phyloP scores from a whole-genome alignment of 2,888 invertebrate genomes.

The Euproctis similis region DNA sequence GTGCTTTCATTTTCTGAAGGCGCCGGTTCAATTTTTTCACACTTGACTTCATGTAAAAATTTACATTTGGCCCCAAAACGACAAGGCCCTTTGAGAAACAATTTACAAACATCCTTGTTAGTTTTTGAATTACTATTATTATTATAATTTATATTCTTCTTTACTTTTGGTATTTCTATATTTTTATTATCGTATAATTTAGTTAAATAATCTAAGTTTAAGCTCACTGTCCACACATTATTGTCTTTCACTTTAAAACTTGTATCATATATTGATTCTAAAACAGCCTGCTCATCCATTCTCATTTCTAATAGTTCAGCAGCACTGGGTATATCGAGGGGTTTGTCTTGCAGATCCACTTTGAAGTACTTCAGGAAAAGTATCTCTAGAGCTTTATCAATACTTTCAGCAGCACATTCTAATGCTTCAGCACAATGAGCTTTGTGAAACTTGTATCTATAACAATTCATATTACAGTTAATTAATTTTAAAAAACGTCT shows the following conservation, averaged over 20 bases:
- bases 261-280: conserved; percentile 86
- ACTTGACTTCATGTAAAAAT: conserved; percentile 79
- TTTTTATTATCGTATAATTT: conserved; percentile 72
- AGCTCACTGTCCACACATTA: conserved; percentile 82
- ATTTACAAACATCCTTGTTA: conserved; percentile 78
- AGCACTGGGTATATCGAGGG: conserved; percentile 56
- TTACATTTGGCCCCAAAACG: conserved; percentile 84
- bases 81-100: conserved; percentile 80
- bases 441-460: conserved; percentile 83
- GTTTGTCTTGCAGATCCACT: conserved; percentile 49
- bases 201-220: conserved; percentile 81
- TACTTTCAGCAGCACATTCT: conserved; percentile 78
- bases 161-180: conserved; percentile 53
- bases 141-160: conserved; percentile 53
- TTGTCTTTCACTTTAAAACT: conserved; percentile 81
- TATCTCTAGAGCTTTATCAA: conserved; percentile 82
- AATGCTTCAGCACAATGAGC: conserved; percentile 85
- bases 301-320: conserved; percentile 79
- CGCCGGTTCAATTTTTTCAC: conserved; percentile 34
- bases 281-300: conserved; percentile 82
- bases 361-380: conserved; percentile 83
- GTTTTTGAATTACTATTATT: conserved; percentile 61
- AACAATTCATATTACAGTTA: too few species aligned
- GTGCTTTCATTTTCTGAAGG: conserved; percentile 37
- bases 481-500: too few species aligned